Conservation (phyloP, 2,797 vertebrate species). For the Knipowitschia caucasica region DNA sequence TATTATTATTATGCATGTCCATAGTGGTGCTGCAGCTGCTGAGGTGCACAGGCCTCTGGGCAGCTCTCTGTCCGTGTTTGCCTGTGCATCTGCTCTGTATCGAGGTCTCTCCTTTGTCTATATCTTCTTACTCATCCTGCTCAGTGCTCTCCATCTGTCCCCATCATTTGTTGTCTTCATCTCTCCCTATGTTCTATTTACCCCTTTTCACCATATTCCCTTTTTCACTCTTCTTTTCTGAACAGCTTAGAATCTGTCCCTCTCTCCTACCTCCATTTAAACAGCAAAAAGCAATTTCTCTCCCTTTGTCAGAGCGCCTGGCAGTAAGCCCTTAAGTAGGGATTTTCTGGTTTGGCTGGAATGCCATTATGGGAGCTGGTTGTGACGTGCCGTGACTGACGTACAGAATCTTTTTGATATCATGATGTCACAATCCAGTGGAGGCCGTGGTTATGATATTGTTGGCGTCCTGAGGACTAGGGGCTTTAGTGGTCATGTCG, state of each 20-base stretch:
- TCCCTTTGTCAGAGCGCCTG: conserved; percentile 72
- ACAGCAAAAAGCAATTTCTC: conserved; percentile 78
- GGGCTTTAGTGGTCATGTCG: conserved; percentile 73
- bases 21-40: conserved; percentile 55
- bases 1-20: neutral
- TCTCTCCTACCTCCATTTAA: conserved; percentile 64
- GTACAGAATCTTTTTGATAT: conserved; percentile 73
- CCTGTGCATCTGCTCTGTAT: conserved; percentile 48
- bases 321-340: conserved; percentile 75
- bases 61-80: conserved; percentile 48
- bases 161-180: conserved; percentile 45
- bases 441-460: conserved; percentile 70
- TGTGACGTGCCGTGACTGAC: conserved; percentile 73
- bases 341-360: conserved; percentile 78
- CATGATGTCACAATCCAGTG: conserved; percentile 71
- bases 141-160: conserved; percentile 59
- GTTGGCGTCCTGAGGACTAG: conserved; percentile 64
- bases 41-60: conserved; percentile 57
- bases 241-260: conserved; percentile 63
- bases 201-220: conserved; percentile 28
- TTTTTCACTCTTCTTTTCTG: conserved; percentile 34
- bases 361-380: conserved; percentile 73
- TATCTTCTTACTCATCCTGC: conserved; percentile 31
- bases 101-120: conserved; percentile 16
- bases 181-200: conserved; percentile 37